Evolutionary conservation across 2,797 vertebrate species (phyloP).

Genomic region (Micromesistius poutassou): DNA sequence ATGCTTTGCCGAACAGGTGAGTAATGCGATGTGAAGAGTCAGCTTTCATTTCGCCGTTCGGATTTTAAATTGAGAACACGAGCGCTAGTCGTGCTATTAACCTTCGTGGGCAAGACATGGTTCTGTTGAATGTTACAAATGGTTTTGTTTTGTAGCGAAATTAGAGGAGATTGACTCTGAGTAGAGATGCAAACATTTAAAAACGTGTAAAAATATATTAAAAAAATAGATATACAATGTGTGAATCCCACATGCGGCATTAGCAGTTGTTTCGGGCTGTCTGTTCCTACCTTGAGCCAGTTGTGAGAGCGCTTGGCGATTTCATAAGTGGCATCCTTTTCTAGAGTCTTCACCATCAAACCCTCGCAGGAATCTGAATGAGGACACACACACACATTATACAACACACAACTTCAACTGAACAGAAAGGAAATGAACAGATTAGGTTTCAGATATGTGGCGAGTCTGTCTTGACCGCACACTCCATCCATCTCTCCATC

Average conservation of each 20-base stretch:
- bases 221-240: too few species aligned
- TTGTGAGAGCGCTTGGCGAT: slow-evolving; percentile 92
- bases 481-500: not conserved
- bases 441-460: slow-evolving; percentile 43
- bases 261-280: not conserved
- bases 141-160: not conserved
- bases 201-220: too few species aligned
- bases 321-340: slow-evolving; percentile 88
- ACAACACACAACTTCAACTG: slow-evolving; percentile 26
- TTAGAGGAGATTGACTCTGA: not conserved
- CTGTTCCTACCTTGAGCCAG: slow-evolving; percentile 86
- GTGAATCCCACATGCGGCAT: not conserved
- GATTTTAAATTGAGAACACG: not conserved
- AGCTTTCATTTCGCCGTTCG: not conserved
- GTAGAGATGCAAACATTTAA: too few species aligned
- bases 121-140: not conserved
- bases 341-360: slow-evolving; percentile 92
- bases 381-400: slow-evolving; percentile 9
- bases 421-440: slow-evolving; percentile 51
- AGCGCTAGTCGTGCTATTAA: not conserved
- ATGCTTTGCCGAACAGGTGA: not conserved
- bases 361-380: slow-evolving; percentile 89
- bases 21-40: not conserved
- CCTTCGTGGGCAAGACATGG: not conserved
- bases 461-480: slow-evolving; percentile 35